Base-by-base conservation (phyloP, 2,113 vertebrate species). In the Indicator indicator region DNA sequence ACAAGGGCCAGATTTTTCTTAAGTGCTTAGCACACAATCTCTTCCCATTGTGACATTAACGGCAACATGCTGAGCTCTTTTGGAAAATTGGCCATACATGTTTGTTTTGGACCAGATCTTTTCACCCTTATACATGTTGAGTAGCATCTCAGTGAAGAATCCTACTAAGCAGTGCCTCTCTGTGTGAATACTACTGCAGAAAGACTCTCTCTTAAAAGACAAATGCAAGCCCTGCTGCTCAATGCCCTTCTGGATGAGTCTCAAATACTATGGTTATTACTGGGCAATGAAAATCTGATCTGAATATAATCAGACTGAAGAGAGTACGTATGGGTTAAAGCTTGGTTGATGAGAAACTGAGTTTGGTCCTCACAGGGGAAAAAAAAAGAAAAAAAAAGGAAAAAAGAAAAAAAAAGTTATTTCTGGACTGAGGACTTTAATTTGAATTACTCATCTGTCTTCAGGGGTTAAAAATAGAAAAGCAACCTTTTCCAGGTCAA, bases 401-500 rank as follows among this genome's bases (percentile, higher is more conserved):
- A 88, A 3, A 65, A 86, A 80, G 80, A 12, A 3, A 65, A 71
- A 65, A 88, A 68, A 74, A 23, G 15, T 89, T 94, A 83, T 94
- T 96, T 91, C 75, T 95, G 73, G 67, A 88, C 62, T 72, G 32
- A 59, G 40, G 50, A 58, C 59, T 91, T 94, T 68, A 9, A 65
- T 89, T 94, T 70, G 56, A 93, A 75, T 83, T 83, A 91, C 65
- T 93, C 62, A 52, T 50, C 56, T 18, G 3, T 92, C 88, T 95
- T 96, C 42, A 84, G 88, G 90, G 90, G 94, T 97, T 95, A 97
- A 95, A 95, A 95, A 94, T 88, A 93, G 86, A 95, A 94, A 95
- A 95, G 27, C 68, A 95, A 94, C 92, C 92, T 95, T 93, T 91
- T 76, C 63, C 86, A 90, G 74, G 83, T 94, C 88, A 95, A 95